Evolutionary conservation across 2,797 vertebrate species (phyloP).

Genomic region (Natrix natrix): DNA sequence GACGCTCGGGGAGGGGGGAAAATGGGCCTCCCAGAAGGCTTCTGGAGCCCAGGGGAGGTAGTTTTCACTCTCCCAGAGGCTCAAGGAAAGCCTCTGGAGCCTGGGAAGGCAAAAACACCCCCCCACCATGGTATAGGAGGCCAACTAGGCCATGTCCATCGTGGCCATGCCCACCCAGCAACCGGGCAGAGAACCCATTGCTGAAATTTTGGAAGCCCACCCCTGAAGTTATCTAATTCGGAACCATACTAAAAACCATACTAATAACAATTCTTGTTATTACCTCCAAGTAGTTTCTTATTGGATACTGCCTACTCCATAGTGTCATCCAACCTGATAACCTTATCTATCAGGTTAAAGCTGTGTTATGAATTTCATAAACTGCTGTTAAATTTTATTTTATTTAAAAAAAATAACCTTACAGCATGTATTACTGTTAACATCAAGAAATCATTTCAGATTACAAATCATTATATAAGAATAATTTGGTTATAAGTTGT

Average conservation of each 20-base stretch:
- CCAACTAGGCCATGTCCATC: too few relatives aligned
- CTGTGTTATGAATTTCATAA: background rate
- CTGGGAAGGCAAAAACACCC: too few relatives aligned
- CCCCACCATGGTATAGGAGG: too few relatives aligned
- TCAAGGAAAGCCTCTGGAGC: too few relatives aligned
- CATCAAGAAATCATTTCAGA: background rate
- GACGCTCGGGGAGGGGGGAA: too few relatives aligned
- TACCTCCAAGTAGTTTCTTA: background rate
- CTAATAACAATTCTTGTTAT: too few relatives aligned
- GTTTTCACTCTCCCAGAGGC: too few relatives aligned
- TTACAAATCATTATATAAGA: background rate
- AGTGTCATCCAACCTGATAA: background rate
- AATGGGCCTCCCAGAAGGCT: too few relatives aligned
- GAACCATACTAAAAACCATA: background rate
- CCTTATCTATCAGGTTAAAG: background rate
- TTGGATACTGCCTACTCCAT: background rate
- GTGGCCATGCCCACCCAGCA: too few relatives aligned
- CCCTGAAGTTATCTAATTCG: background rate
- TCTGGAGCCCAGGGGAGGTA: too few relatives aligned
- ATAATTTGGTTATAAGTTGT: background rate
- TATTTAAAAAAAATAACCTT: background rate
- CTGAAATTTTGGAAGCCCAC: too few relatives aligned
- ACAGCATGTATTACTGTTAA: background rate
- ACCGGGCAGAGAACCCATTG: too few relatives aligned
- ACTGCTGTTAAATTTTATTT: background rate